These are phyloP conservation scores for Spheniscus mendiculus DNA, from an alignment of 2,113 vertebrate species.

Conservation along the genomic window DNA sequence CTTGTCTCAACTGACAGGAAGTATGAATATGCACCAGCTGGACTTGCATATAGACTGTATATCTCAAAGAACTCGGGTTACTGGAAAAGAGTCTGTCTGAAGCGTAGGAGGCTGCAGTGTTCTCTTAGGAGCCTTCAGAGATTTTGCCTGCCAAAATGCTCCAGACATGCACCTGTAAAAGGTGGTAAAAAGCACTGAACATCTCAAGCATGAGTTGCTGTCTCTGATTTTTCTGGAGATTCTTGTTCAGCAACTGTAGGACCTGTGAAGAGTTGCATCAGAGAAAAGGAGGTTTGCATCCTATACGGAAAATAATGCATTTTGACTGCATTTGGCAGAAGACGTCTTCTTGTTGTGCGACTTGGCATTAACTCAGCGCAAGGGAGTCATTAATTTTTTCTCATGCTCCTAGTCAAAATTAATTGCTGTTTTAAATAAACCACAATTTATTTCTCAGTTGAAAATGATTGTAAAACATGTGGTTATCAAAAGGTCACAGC, in stretches of 20 bases:
- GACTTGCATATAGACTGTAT: background rate
- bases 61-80: background rate
- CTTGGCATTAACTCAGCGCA: background rate
- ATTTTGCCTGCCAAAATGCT: background rate
- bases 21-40: background rate
- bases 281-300: background rate
- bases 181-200: background rate
- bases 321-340: constrained; percentile 40
- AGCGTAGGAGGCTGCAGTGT: background rate
- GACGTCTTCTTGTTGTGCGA: background rate
- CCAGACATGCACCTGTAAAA: background rate
- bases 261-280: background rate
- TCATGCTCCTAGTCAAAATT: constrained; percentile 4
- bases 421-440: constrained; percentile 3
- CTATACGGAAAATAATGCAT: constrained; percentile 1
- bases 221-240: background rate
- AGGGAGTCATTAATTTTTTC: constrained; percentile 1
- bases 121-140: background rate
- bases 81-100: background rate
- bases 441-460: background rate
- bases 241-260: background rate
- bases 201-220: background rate
- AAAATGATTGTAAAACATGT: background rate
- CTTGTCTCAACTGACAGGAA: background rate
- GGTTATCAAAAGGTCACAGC: constrained; percentile 20